Evolutionary conservation across 2,797 vertebrate species (phyloP).

Genomic region (Sebastolobus altivelis): DNA sequence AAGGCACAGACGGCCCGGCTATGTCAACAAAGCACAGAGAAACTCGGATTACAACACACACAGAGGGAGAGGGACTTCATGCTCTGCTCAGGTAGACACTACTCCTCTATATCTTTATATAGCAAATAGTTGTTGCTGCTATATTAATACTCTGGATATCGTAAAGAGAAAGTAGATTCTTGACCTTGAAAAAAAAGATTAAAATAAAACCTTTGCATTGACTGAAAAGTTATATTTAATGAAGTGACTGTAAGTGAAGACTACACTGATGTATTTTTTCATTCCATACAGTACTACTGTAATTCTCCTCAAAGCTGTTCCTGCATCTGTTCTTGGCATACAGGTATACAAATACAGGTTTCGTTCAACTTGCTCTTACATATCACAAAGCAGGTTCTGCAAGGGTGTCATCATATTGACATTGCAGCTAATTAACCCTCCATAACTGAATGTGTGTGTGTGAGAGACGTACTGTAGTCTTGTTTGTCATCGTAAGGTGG

Average conservation of each 20-base stretch:
- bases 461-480: conserved; percentile 89
- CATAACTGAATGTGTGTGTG: background rate
- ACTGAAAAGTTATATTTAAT: background rate
- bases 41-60: too few relatives aligned
- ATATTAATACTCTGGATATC: background rate
- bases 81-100: background rate
- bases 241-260: background rate
- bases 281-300: background rate
- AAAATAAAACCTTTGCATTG: background rate
- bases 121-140: background rate
- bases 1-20: too few relatives aligned
- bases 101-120: background rate
- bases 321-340: background rate
- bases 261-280: background rate
- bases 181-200: background rate
- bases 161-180: background rate
- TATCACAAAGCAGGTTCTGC: background rate
- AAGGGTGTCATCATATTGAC: background rate
- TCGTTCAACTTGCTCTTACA: background rate
- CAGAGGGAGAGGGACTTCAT: too few relatives aligned
- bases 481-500: conserved; percentile 86
- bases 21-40: too few relatives aligned
- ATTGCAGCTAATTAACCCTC: background rate
- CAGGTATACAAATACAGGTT: background rate
- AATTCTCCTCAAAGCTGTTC: background rate